A percentile compares a stretch with the other conserved stretches of the same genome.
These are phyloP conservation scores for Subanguina moxae DNA, from an alignment of 1,140 invertebrate species.

Conservation along the genomic window DNA sequence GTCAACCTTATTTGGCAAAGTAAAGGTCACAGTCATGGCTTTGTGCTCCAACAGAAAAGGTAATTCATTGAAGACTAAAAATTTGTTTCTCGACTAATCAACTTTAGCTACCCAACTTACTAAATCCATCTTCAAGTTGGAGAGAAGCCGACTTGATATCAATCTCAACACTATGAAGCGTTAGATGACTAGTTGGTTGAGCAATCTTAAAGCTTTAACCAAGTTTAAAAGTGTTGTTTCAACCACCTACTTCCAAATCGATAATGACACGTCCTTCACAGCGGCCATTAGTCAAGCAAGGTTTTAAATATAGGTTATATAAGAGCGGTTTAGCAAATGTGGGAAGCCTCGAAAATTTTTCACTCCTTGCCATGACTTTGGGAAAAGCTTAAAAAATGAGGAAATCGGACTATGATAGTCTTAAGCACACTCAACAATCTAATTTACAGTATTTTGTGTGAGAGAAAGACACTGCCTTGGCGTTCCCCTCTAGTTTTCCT, in stretches of 20 bases:
- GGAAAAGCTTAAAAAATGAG: too few species aligned
- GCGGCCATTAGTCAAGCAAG: constrained; percentile 25
- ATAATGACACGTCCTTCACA: constrained; percentile 23
- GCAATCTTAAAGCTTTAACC: neutral
- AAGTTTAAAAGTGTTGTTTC: too few species aligned
- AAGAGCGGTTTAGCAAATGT: constrained; percentile 22
- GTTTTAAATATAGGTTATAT: constrained; percentile 18
- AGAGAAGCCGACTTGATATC: constrained; percentile 24
- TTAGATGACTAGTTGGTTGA: constrained; percentile 32
- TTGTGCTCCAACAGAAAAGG: constrained; percentile 17
- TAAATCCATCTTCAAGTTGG: constrained; percentile 35
- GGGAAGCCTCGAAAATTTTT: constrained; percentile 28
- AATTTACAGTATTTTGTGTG: too few species aligned
- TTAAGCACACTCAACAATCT: too few species aligned
- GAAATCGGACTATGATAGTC: too few species aligned
- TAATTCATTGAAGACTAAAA: constrained; percentile 19
- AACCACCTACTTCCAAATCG: constrained; percentile 17
- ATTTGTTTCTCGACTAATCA: neutral
- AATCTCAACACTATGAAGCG: constrained; percentile 28
- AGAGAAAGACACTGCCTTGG: too few species aligned
- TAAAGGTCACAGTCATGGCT: constrained; percentile 12
- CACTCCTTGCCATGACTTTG: too few species aligned
- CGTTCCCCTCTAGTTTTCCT: too few species aligned
- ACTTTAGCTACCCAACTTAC: constrained; percentile 4
- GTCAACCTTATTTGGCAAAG: constrained; percentile 19